phyloP scores from a whole-genome alignment of 92 coral and sea anemone species.

The Blastomussa wellsi region DNA sequence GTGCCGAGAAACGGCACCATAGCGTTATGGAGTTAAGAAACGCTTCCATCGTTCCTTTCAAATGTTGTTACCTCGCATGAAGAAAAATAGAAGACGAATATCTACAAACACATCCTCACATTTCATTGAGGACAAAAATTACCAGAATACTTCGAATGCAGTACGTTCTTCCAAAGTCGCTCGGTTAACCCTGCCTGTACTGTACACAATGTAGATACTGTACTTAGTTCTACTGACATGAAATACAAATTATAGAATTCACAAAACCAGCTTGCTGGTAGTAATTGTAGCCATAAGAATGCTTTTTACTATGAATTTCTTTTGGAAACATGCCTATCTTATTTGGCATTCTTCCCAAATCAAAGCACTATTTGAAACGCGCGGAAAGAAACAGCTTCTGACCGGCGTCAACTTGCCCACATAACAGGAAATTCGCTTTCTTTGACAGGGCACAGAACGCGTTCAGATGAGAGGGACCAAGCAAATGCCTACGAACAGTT shows the following conservation, averaged over 20 bases:
- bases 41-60: not conserved
- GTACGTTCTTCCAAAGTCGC: not conserved
- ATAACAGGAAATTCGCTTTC: conserved; percentile 41
- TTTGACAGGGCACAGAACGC: conserved; percentile 95
- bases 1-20: not conserved
- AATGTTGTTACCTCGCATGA: not conserved
- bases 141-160: not conserved
- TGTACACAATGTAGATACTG: not conserved
- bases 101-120: not conserved
- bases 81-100: not conserved
- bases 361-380: conserved; percentile 1
- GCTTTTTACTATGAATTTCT: not conserved
- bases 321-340: not conserved
- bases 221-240: not conserved
- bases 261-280: not conserved
- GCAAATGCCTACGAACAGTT: conserved; percentile 92
- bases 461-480: conserved; percentile 95
- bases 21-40: not conserved
- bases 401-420: conserved; percentile 39
- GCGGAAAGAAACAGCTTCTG: not conserved
- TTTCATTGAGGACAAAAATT: not conserved
- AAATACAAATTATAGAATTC: not conserved
- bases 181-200: not conserved
- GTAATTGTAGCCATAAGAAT: not conserved
- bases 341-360: conserved; percentile 28